These are phyloP conservation scores for Morone saxatilis DNA, from an alignment of 2,113 vertebrate species.

Conservation along the genomic window DNA sequence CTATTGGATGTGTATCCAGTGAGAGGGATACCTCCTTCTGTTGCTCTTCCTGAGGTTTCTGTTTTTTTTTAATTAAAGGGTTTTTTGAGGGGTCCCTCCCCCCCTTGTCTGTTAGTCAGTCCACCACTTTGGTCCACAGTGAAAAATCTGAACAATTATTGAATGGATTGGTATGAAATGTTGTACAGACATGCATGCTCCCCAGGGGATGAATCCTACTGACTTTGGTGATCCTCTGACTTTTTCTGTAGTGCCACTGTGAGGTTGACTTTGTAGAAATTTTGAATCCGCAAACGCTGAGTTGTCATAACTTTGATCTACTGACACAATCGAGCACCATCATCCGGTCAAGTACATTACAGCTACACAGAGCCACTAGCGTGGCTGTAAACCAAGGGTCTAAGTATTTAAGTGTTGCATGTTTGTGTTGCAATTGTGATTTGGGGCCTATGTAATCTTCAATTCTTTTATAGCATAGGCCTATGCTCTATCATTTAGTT, in stretches of 20 bases:
- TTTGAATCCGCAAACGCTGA: no score
- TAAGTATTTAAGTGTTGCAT: background rate
- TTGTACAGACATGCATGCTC: background rate
- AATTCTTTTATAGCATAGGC: conserved; percentile 1
- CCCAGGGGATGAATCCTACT: background rate
- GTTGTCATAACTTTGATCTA: no score
- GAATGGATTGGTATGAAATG: background rate
- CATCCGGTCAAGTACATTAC: no score
- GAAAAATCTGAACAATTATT: background rate
- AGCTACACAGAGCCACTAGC: background rate
- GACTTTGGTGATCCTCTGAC: background rate
- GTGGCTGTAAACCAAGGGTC: background rate
- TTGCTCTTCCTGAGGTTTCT: background rate
- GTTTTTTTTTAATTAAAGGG: background rate
- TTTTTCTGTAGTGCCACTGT: background rate
- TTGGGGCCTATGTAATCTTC: background rate
- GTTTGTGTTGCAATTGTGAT: background rate
- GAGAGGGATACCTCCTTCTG: background rate
- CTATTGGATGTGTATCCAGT: background rate
- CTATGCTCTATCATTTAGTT: conserved; percentile 22
- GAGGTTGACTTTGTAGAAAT: no score
- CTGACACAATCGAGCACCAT: no score
- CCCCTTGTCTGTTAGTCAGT: no score
- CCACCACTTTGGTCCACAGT: no score
- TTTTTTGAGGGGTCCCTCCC: background rate